Evolutionary conservation across 2,797 vertebrate species (phyloP), one percentile per base, ranked within the genome.

Genomic region (Threskiornis aethiopicus): DNA sequence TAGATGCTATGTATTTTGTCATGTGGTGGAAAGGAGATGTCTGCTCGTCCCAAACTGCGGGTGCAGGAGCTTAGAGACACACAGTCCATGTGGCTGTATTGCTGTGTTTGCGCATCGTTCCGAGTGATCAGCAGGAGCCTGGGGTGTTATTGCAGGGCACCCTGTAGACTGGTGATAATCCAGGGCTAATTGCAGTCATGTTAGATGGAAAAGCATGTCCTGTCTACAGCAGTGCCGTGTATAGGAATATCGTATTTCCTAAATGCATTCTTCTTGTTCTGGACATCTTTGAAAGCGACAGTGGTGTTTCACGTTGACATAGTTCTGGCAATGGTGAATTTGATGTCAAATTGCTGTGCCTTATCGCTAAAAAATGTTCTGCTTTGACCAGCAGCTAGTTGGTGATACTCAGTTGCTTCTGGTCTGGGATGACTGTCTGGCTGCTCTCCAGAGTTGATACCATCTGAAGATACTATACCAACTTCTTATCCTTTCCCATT

Each of bases 181-280:
- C 9, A 26, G 13, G 37, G 58, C 24, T 76, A 42, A 31, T 21
- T 59, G 44, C 18, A 52, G 62, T 29, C 22, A 5, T 5, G 1
- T 37, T 62, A 37, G 47, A 25, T 72, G 29, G 33, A 78, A 42
- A 62, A 86, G 3, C 29, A 9, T 9, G 14, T 75, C 42, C 49
- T 44, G 2, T 25, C 10, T 67, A 29, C 0, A 2, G 33, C 15
- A 55, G 41, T 20, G 15, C 16, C 5, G 4, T 13, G 7, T 57
- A 13, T 13, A 20, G 26, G 16, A 67, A 57, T 22, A 11, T 67
- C 6, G 1, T 59, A 8, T 72, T 82, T 82, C 33, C 65, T 61
- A 57, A 66, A 41, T 13, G 11, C 6, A 12, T 59, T 55, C 17
- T 46, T 75, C 44, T 42, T 70, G 24, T 49, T 55, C 33, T 73